These are phyloP conservation scores for Lutjanus erythropterus DNA, from an alignment of 2,113 vertebrate species.

Conservation along the genomic window DNA sequence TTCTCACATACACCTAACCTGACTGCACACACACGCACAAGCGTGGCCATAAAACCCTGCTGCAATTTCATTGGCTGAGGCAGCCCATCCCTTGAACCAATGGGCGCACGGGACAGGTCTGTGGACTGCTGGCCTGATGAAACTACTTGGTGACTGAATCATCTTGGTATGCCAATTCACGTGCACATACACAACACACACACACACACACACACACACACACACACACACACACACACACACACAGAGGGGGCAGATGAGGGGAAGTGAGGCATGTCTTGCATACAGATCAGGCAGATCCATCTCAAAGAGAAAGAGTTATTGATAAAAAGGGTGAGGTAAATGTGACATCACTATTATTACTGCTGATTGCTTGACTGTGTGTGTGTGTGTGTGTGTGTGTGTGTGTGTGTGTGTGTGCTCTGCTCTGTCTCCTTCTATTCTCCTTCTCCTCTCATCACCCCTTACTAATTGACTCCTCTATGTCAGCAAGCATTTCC, in stretches of 20 bases:
- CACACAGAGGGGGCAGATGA: conserved; percentile 45
- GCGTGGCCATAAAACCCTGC: conserved; percentile 45
- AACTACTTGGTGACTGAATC: conserved; percentile 74
- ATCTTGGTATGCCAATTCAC: conserved; percentile 45
- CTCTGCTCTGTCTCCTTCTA: conserved; percentile 32
- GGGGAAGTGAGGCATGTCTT: conserved; percentile 24
- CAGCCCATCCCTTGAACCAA: conserved; percentile 45
- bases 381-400: conserved; percentile 1
- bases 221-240: conserved; percentile 31
- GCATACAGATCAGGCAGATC: conserved; percentile 52
- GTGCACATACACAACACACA: conserved; percentile 35
- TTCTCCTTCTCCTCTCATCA: conserved; percentile 41
- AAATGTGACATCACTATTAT: conserved; percentile 45
- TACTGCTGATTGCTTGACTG: conserved; percentile 12
- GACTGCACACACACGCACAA: conserved; percentile 30
- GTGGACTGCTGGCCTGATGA: conserved; percentile 46
- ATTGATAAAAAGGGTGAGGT: not conserved
- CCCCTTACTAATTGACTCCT: conserved; percentile 43
- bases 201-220: conserved; percentile 7
- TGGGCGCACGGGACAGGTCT: conserved; percentile 43
- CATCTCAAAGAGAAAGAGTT: conserved; percentile 17
- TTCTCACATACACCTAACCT: conserved; percentile 21
- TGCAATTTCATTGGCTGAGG: conserved; percentile 59
- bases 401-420: conserved; percentile 6
- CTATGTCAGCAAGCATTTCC: conserved; percentile 27